Base-by-base conservation (phyloP, 2,888 invertebrate species). In the Philaethria dido region DNA sequence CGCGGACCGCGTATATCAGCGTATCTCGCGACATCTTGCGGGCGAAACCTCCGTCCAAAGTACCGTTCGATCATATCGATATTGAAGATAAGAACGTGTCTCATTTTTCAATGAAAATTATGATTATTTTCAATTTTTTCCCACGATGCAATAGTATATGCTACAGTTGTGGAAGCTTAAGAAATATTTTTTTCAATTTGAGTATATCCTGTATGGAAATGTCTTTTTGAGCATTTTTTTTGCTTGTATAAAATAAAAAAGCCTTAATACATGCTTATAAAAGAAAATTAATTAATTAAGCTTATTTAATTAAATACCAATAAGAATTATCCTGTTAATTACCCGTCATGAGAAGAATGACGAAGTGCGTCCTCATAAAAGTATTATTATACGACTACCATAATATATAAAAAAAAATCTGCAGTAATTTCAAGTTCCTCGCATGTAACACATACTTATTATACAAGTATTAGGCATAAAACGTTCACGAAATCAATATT, bases 11-110 rank as follows among this genome's bases (percentile, higher is more conserved):
- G 69, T 76, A 74, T 71, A 75, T 75, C 74, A 73, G 70, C 64
- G 70, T 77, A 78, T 80, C 82, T 78, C 72, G 79, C 80, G 84
- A 85, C 84, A 84, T 81, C 82, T 73, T 48, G 8, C 60, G 50
- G 64, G 36, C 47, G n/a, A 22, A 36, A 18, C 52, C 44, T 59
- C 45, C 59, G 29, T 42, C 57, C 42, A 64, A 59, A 57, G 45
- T 36, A 36, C 42, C 33, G 54, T 62, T 64, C 33, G 54, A 52
- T 64, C 39, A 59, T 59, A 42, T 29, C 22, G 64, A 57, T 64
- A 50, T 64, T 64, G 39, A 36, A 59, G 45, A 60, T 60, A 42
- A 29, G 18, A 1, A 1, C 25, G 16, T 33, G 18, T 29, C 13
- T 9, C 25, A 29, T 44, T 44, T 16, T 25, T 42, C 42, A 22